phyloP scores from a whole-genome alignment of 1,140 invertebrate species.

The Drosophila neocordata region DNA sequence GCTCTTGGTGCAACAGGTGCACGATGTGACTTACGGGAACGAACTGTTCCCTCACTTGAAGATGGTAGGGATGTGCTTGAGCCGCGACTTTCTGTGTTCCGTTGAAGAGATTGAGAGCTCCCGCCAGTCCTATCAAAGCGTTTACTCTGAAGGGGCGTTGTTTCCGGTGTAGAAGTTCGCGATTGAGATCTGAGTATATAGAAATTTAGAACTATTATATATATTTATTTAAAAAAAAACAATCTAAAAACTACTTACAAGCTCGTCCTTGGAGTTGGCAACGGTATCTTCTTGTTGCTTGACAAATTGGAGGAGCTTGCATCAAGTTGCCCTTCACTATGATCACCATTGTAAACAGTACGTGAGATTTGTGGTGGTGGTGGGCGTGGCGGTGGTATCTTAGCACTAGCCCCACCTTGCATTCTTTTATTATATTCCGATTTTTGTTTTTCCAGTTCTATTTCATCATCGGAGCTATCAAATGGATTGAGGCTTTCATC shows the following conservation, averaged over 20 bases:
- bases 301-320: conserved; percentile 30
- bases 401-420: not conserved
- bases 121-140: not conserved
- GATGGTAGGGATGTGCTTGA: conserved; percentile 63
- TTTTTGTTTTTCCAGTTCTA: conserved; percentile 77
- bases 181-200: conserved; percentile 50
- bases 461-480: conserved; percentile 85
- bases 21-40: conserved; percentile 80
- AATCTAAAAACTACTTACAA: conserved; percentile 78
- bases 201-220: not conserved
- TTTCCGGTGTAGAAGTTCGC: conserved; percentile 82
- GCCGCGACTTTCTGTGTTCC: conserved; percentile 48
- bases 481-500: conserved; percentile 86
- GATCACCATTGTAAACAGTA: conserved; percentile 62
- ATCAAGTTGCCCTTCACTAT: conserved; percentile 66
- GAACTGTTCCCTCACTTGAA: conserved; percentile 58
- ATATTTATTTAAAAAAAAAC: not conserved
- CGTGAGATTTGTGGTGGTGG: conserved; percentile 77
- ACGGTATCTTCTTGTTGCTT: conserved; percentile 73
- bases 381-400: conserved; percentile 52
- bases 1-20: conserved; percentile 75
- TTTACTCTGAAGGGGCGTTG: conserved; percentile 58
- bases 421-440: not conserved
- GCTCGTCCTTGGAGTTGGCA: conserved; percentile 85
- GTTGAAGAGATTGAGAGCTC: conserved; percentile 32